A percentile compares a stretch with the other conserved stretches of the same genome.
Conservation (phyloP, 1,140 invertebrate species). For the Nomia melanderi region DNA sequence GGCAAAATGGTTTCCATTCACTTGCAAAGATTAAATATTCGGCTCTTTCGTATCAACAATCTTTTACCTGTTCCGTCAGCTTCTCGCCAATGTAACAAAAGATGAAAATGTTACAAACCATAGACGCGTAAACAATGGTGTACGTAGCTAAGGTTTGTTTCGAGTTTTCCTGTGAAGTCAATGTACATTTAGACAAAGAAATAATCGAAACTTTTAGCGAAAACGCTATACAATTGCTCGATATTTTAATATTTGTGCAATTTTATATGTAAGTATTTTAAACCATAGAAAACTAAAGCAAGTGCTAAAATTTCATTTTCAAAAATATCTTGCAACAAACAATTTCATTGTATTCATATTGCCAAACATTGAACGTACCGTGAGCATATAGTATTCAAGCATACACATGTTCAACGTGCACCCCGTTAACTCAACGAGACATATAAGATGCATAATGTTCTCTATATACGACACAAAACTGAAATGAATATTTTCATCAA, state of each 20-base stretch:
- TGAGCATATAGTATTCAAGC: conserved; percentile 68
- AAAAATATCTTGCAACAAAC: neutral
- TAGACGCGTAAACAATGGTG: conserved; percentile 58
- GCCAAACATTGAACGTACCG: conserved; percentile 54
- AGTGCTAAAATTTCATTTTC: neutral
- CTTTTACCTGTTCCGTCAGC: conserved; percentile 59
- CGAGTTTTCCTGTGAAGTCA: conserved; percentile 54
- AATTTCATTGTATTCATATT: conserved; percentile 18
- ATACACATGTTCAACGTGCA: conserved; percentile 70
- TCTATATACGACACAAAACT: conserved; percentile 66
- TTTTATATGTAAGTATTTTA: too few relatives aligned
- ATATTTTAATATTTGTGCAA: neutral
- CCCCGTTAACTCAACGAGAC: conserved; percentile 65
- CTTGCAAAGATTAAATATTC: too few relatives aligned
- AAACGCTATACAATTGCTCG: neutral
- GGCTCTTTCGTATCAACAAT: neutral
- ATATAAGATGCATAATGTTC: conserved; percentile 59
- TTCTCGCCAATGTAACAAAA: conserved; percentile 69
- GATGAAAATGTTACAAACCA: conserved; percentile 69
- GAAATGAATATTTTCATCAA: conserved; percentile 25
- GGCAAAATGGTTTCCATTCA: neutral
- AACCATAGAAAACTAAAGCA: too few relatives aligned
- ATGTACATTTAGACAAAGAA: neutral
- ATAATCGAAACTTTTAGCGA: neutral
- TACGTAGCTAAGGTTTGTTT: conserved; percentile 52